Evolutionary conservation across 2,113 vertebrate genomes (phyloP), one percentile per base, ranked within the genome.

Genomic region (Pipra filicauda): DNA sequence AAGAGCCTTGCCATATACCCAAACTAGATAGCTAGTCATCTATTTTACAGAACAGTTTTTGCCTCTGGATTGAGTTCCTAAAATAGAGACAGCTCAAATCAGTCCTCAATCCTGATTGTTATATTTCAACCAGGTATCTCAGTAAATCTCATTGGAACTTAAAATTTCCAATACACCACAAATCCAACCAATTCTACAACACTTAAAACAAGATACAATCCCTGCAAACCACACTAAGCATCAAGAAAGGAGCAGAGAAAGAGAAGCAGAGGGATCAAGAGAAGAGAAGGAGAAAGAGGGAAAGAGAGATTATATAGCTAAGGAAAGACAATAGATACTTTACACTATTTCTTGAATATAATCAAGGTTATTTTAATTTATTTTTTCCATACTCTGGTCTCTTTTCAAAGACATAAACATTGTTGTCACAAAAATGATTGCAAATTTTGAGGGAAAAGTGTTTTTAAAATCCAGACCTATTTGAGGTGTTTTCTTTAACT

Each of bases 401-500:
- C 15, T 88, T 85, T 79, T 64, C 21, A 72, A 91, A 69, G 43
- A 14, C 28, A 46, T 17, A 57, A 41, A 79, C 8, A 27, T 9
- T 44, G 17, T 59, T 85, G 23, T 30, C 27, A 76, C 7, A 33
- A 48, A 83, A 72, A 8, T 2, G 0, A 43, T 39, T 57, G 41
- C 30, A 69, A 66, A 81, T 31, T 28, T 5, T 2, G 5, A 41
- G 6, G 6, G 1, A 0, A 20, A 27, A 33, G 1, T 15, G 4
- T 55, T 37, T 93, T 84, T 49, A 46, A 14, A 48, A 30, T 5
- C 12, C 28, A 46, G 26, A 46, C 5, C 6, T 78, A 30, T 64
- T 74, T 73, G 31, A 92, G 27, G 13, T 6, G 1, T 64, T 88
- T 71, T 37, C 6, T 88, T 51, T 73, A 19, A 22, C 52, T 87